These are phyloP conservation scores for Tursiops truncatus DNA, from an alignment of 2,113 vertebrate genomes.

Conservation along the genomic window DNA sequence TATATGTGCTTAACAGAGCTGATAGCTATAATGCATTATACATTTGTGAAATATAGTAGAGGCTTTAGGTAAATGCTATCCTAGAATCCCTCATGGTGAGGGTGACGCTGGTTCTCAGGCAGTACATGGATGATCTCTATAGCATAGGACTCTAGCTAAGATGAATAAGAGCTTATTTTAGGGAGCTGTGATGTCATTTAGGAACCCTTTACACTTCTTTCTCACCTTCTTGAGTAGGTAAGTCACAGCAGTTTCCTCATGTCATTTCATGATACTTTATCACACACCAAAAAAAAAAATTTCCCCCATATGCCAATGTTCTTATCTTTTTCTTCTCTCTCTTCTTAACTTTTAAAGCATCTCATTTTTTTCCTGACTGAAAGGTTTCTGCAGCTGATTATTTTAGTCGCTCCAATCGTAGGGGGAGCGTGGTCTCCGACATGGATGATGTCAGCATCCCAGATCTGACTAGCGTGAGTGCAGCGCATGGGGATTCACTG, in stretches of 20 bases:
- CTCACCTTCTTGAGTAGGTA: neutral
- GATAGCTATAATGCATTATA: neutral
- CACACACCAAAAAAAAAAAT: neutral
- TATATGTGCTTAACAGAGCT: neutral
- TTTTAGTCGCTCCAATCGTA: slow-evolving; percentile 94
- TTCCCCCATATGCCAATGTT: neutral
- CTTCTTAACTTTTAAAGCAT: slow-evolving; percentile 83
- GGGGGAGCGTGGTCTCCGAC: slow-evolving; percentile 94
- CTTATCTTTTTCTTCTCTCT: slow-evolving; percentile 20
- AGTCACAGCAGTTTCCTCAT: neutral
- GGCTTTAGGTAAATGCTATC: neutral
- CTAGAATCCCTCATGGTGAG: neutral
- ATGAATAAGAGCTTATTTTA: neutral
- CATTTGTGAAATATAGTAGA: neutral
- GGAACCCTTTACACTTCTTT: neutral
- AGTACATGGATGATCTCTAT: neutral
- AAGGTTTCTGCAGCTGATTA: slow-evolving; percentile 96
- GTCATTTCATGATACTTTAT: neutral
- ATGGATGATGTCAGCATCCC: slow-evolving; percentile 90
- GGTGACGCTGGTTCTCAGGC: neutral
- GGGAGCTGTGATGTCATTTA: neutral
- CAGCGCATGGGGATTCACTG: slow-evolving; percentile 56
- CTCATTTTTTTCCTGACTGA: slow-evolving; percentile 90
- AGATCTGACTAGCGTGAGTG: slow-evolving; percentile 92
- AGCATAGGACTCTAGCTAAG: neutral